Evolutionary conservation across 2,888 invertebrate genomes (phyloP).

Genomic region (Lasioglossum marginatum): DNA sequence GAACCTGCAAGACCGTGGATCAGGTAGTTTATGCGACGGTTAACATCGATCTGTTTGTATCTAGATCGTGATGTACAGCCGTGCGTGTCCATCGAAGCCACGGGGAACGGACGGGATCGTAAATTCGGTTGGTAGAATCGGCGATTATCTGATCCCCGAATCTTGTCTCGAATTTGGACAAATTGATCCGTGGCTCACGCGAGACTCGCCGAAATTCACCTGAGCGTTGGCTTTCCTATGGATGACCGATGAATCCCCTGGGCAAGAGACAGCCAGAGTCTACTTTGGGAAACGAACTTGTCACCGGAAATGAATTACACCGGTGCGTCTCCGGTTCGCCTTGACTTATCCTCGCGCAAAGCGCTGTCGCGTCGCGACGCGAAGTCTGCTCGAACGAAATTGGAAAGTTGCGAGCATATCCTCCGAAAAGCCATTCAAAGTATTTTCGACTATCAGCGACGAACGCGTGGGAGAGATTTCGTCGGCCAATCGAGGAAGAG

Average conservation of each 20-base stretch:
- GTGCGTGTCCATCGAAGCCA: constrained; percentile 16
- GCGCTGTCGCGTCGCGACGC: neutral
- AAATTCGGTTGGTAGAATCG: constrained; percentile 18
- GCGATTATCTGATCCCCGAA: constrained; percentile 22
- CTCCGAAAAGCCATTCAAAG: neutral
- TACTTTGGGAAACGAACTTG: constrained; percentile 8
- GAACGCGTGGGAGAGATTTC: neutral
- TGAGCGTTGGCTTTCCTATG: neutral
- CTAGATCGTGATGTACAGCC: neutral
- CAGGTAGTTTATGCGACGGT: neutral
- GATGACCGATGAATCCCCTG: constrained; percentile 42
- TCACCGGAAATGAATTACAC: constrained; percentile 28
- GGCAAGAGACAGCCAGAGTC: neutral
- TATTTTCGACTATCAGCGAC: neutral
- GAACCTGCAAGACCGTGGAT: neutral
- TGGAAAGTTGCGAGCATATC: neutral
- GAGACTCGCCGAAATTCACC: neutral
- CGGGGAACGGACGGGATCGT: neutral
- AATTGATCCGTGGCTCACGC: constrained; percentile 7
- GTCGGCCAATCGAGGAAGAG: neutral
- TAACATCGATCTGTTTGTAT: neutral
- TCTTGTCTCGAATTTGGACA: neutral
- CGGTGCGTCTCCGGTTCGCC: neutral
- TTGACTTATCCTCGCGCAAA: neutral
- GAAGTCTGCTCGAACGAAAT: neutral